Base-by-base conservation (phyloP, 2,888 invertebrate species). In the Drosophila putrida region DNA sequence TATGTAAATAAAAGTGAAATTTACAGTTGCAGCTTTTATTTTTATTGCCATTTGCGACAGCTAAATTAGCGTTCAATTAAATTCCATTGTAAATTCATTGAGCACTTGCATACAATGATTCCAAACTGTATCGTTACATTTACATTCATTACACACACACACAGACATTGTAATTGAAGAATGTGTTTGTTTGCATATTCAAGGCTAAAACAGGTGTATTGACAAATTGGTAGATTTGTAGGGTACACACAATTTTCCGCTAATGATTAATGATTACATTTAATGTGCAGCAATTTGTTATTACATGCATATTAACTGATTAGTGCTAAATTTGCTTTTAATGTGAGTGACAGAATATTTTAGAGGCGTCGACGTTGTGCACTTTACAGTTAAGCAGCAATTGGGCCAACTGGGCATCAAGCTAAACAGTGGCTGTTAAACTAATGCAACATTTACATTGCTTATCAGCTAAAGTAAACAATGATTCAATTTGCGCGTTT, bases 1-100 rank as follows among this genome's bases (percentile, higher is more conserved):
- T 50, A 60, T 71, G 75, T 78, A 82, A 84, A 82, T 82, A 88
- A 69, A 71, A 82, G 82, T 71, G 68, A 84, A 88, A 88, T 85
- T 73, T 67, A 63, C 55, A 49, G 58, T 57, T 80, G 62, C 54
- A 61, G 54, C 60, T 58, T 6, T 31, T 31, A 44, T 72, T 66
- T 58, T 80, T 55, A 44, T 33, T 59, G 46, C 6, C 67, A 71
- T 54, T 78, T 55, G 39, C 36, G 57, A 36, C 50, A 58, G 25
- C 64, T 70, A 6, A 75, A 69, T 61, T 55, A 13, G 41, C 25
- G 33, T 47, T 75, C 61, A 75, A 75, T 71, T 65, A 15, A 27
- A 28, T 41, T 47, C 43, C 64, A 76, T 75, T 75, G 80, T 75
- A 41, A 75, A 39, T 60, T 75, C 46, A 75, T 75, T 64, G 15